Evolutionary conservation across 2,888 invertebrate genomes (phyloP).

Genomic region (Drosophila paracracens): DNA sequence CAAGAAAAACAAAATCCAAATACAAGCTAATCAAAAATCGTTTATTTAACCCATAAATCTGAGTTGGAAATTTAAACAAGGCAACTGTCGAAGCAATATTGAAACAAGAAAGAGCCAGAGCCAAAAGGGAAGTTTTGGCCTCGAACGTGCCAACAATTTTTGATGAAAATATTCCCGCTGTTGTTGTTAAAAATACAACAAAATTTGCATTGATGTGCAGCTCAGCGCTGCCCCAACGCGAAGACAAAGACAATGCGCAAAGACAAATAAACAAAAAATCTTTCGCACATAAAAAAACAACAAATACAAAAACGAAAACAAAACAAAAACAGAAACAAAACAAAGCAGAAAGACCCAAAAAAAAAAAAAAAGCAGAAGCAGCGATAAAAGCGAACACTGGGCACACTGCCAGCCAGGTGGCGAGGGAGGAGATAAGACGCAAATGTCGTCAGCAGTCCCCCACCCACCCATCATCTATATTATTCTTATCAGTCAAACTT

Average conservation of each 20-base stretch:
- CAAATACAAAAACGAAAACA: conserved; percentile 48
- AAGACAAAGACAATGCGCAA: conserved; percentile 46
- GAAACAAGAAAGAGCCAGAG: conserved; percentile 6
- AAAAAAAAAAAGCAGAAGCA: conserved; percentile 10
- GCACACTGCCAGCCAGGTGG: conserved; percentile 32
- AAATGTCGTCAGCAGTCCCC: conserved; percentile 23
- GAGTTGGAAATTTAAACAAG: conserved; percentile 39
- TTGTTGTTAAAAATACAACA: conserved; percentile 13
- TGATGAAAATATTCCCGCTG: conserved; percentile 7
- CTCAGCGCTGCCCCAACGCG: conserved; percentile 50
- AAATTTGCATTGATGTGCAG: conserved; percentile 68
- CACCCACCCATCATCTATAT: neutral
- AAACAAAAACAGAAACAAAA: conserved; percentile 41
- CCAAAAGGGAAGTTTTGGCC: conserved; percentile 51
- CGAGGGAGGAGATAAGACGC: conserved; percentile 21
- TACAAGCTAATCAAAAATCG: conserved; percentile 71
- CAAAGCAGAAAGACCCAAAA: conserved; percentile 20
- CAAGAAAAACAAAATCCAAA: conserved; percentile 25
- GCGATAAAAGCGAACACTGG: conserved; percentile 39
- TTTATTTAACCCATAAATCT: conserved; percentile 78
- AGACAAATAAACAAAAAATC: conserved; percentile 71
- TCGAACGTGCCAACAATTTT: conserved; percentile 67
- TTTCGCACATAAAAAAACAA: conserved; percentile 67
- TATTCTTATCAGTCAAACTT: conserved; percentile 57
- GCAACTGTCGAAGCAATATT: conserved; percentile 20